These are phyloP conservation scores for Silurus glanis DNA, from an alignment of 2,113 vertebrate species.

Conservation along the genomic window DNA sequence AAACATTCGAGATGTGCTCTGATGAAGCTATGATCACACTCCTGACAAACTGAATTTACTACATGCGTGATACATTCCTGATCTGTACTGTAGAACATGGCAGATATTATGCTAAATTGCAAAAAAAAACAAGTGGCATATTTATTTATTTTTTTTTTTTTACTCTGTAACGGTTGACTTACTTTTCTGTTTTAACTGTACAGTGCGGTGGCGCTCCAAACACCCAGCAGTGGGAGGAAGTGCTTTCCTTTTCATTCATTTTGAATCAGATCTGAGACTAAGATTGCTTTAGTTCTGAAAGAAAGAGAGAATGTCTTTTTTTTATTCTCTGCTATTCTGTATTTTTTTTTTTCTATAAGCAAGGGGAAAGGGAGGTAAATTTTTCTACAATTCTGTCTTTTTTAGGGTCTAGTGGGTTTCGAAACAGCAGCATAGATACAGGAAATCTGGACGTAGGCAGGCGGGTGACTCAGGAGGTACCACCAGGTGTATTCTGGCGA, in stretches of 20 bases:
- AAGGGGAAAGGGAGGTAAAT: conserved; percentile 9
- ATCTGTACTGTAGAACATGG: background rate
- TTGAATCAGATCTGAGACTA: conserved; percentile 25
- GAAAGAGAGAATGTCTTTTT: background rate
- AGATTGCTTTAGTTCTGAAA: conserved; percentile 7
- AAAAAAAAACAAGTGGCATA: background rate
- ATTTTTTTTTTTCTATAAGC: conserved; percentile 4
- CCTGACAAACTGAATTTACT: background rate
- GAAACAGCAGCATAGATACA: conserved; percentile 95
- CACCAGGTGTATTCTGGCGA: conserved; percentile 93
- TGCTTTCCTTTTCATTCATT: conserved; percentile 11
- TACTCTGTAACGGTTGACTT: conserved; percentile 21
- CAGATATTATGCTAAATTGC: background rate
- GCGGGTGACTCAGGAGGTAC: conserved; percentile 90
- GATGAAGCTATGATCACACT: background rate
- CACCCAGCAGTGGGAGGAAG: conserved; percentile 5
- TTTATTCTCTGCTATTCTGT: conserved; percentile 11
- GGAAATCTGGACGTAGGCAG: conserved; percentile 91
- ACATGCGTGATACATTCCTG: background rate
- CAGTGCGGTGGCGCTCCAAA: background rate
- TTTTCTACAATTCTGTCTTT: conserved; percentile 11
- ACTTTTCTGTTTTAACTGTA: conserved; percentile 2
- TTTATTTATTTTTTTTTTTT: background rate
- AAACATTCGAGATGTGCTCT: background rate
- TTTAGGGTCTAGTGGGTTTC: conserved; percentile 81